phyloP scores from a whole-genome alignment of 2,797 vertebrate genomes.

The Balearica regulorum region DNA sequence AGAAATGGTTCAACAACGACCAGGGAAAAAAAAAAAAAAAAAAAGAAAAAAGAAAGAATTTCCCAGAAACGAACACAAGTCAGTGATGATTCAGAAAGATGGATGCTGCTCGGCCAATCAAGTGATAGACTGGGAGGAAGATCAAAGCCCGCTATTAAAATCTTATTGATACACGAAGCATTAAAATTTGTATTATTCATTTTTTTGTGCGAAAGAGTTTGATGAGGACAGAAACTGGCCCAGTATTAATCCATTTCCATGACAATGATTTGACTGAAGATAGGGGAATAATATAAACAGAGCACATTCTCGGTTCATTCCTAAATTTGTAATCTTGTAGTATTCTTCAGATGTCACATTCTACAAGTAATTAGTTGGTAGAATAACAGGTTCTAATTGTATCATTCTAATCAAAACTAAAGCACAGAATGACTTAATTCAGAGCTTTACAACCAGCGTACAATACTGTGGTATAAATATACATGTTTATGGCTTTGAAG shows the following conservation, averaged over 20 bases:
- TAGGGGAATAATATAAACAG: constrained; percentile 54
- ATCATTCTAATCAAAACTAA: constrained; percentile 70
- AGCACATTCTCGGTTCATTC: constrained; percentile 49
- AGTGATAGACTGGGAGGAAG: constrained; percentile 13
- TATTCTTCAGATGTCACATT: constrained; percentile 67
- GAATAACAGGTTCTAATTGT: constrained; percentile 71
- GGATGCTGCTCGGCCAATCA: constrained; percentile 9
- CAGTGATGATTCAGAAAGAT: constrained; percentile 18
- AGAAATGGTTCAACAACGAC: not conserved
- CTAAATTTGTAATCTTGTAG: constrained; percentile 69
- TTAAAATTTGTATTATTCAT: constrained; percentile 24
- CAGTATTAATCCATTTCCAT: constrained; percentile 46
- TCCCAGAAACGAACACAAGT: constrained; percentile 41
- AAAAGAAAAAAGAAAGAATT: not conserved
- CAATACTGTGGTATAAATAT: constrained; percentile 64
- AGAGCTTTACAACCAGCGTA: constrained; percentile 55
- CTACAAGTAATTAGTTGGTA: constrained; percentile 63
- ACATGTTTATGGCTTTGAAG: constrained; percentile 61
- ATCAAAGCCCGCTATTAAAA: constrained; percentile 55
- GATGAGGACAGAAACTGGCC: constrained; percentile 45
- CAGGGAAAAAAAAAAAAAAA: not conserved
- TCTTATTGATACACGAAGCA: constrained; percentile 39
- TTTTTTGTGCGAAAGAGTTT: constrained; percentile 35
- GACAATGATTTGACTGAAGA: constrained; percentile 62
- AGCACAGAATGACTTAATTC: constrained; percentile 66